Conservation (phyloP, 1,140 invertebrate genomes). For the Tetranychus urticae region DNA sequence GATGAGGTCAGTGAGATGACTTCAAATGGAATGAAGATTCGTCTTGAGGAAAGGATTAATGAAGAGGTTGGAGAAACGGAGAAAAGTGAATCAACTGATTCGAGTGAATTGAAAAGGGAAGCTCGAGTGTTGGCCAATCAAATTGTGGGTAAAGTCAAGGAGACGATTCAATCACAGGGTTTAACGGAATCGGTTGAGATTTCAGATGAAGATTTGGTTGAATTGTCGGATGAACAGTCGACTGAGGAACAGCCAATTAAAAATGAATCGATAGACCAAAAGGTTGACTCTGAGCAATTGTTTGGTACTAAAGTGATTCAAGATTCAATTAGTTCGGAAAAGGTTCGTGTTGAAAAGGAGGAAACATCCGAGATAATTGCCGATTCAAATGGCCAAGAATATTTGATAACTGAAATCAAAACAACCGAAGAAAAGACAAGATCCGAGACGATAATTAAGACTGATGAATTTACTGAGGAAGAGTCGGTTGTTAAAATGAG, state of each 20-base stretch:
- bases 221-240: constrained; percentile 6
- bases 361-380: too few species aligned
- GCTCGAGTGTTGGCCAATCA: constrained; percentile 25
- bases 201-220: constrained; percentile 15
- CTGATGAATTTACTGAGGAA: too few species aligned
- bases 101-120: constrained; percentile 10
- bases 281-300: too few species aligned
- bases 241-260: background rate
- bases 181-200: constrained; percentile 7
- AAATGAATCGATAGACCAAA: too few species aligned
- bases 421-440: too few species aligned
- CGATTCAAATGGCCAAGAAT: too few species aligned
- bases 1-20: background rate
- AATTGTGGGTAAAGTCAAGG: constrained; percentile 28
- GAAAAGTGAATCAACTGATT: background rate
- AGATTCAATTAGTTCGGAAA: background rate
- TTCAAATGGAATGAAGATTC: background rate
- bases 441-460: too few species aligned
- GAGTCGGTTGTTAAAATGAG: too few species aligned
- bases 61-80: background rate
- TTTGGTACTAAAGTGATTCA: too few species aligned
- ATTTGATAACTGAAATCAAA: too few species aligned
- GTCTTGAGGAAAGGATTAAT: background rate
- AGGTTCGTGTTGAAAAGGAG: background rate
- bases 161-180: constrained; percentile 22